phyloP scores from a whole-genome alignment of 2,113 vertebrate species.

The Calidris pygmaea region DNA sequence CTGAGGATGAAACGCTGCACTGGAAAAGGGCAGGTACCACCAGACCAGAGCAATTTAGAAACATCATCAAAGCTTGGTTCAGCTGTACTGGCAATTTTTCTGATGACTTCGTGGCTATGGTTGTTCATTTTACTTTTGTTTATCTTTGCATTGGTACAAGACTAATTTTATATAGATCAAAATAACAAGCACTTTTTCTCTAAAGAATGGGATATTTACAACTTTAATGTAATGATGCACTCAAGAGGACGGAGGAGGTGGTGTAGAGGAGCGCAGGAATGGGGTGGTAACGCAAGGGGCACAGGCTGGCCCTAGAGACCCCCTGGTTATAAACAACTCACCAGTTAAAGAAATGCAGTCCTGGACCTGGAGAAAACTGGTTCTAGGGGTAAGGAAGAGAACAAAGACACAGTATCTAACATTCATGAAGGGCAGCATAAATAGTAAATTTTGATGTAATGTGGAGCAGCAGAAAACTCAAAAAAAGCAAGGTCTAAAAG shows the following conservation, averaged over 20 bases:
- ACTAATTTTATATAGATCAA: not conserved
- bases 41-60: not conserved
- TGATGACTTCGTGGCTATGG: not conserved
- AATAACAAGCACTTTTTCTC: not conserved
- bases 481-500: not conserved
- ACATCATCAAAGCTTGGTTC: not conserved
- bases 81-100: not conserved
- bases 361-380: not conserved
- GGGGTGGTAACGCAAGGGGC: not conserved
- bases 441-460: not conserved
- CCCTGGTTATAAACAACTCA: not conserved
- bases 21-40: not conserved
- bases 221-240: not conserved
- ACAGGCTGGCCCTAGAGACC: not conserved
- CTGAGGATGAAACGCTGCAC: accelerated
- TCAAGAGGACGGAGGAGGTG: not conserved
- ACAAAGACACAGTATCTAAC: not conserved
- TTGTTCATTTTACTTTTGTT: not conserved
- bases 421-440: not conserved
- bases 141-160: not conserved
- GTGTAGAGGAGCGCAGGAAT: accelerated
- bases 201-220: not conserved
- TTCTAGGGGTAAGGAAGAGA: not conserved
- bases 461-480: not conserved
- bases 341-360: not conserved